Base-by-base conservation (phyloP, 2,888 invertebrate genomes). In the Cantharis rufa region DNA sequence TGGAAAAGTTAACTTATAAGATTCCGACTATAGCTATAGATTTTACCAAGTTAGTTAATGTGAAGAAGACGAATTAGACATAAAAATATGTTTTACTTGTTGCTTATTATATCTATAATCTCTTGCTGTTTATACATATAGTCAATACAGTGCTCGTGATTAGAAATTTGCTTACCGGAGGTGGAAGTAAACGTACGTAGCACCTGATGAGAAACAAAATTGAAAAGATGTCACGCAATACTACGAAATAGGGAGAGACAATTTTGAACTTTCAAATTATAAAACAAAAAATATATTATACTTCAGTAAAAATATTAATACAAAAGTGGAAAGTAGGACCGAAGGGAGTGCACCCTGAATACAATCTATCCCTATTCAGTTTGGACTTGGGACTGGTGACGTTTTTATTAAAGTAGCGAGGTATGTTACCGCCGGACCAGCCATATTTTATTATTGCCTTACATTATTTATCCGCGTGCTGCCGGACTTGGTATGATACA, bases 361-460 rank as follows among this genome's bases (percentile, higher is more conserved):
- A 76, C 76, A 78, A 78, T 78, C 78, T 73, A 77, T 78, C 79
- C 81, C 75, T 80, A 81, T 80, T 79, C 79, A 80, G 80, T 80
- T 80, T 79, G 79, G 79, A 81, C 79, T 81, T 78, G 80, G 75
- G 80, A 75, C 81, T 79, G 82, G 83, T 85, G 86, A 86, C 86
- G 84, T 86, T 86, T 85, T 85, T 86, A 86, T 86, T 86, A 86
- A 86, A 86, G 83, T 84, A 82, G 84, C 84, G 83, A 83, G 84
- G 85, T 84, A 85, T 84, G 83, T 82, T 82, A 81, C 83, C 77
- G 80, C 82, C 80, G 81, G 81, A 81, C 81, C 75, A 79, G 83
- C 82, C 81, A 84, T 84, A 85, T 86, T 86, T 86, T 86, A 86
- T 86, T 86, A 86, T 86, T 86, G 86, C 86, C 85, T 85, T 86